Evolutionary conservation across 2,797 vertebrate genomes (phyloP), one percentile per base, ranked within the genome.

Genomic region (Leucoraja ocellata): DNA sequence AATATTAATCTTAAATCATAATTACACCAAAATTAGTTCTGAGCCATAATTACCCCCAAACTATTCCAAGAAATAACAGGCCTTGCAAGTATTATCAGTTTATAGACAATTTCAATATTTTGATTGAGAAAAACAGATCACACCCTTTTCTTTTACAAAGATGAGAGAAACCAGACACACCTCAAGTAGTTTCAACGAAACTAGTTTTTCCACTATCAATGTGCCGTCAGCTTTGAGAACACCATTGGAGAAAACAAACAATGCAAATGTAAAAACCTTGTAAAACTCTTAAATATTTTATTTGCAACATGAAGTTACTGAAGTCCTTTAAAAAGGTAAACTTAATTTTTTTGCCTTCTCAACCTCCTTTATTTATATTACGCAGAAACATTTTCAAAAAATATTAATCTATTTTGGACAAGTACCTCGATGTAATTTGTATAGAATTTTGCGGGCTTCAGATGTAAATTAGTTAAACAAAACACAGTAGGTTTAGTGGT

Each of bases 81-180:
- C 14, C 16, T 9, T 32, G 54, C 68, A 7, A 25, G 1, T 79
- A 86, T 88, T 18, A 65, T 65, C 61, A 36, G 8, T 68, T 36
- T 68, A 88, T 32, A 68, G 21, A 88, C 68, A 0, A 65, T 21
- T 88, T 36, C 32, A 88, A 68, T 88, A 36, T 63, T n/a, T 63
- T 68, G 84, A 88, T 65, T 68, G n/a, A 36, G 28, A 36, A 68
- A 88, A 21, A 88, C 7, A 36, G 84, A 32, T 68, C 84, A 88
- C 84, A 68, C 84, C 84, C 84, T 88, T 18, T 88, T 36, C 84
- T 32, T 36, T 88, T 32, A 65, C 84, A 16, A 88, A 88, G 84
- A 36, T 88, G 84, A 88, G 61, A 88, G 84, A 88, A 88, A 88
- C 84, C 84, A 68, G 84, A 6, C 61, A 88, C 63, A 68, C 84